A percentile compares a stretch with the other conserved stretches of the same genome.
These are phyloP conservation scores for Pipra filicauda DNA, from an alignment of 2,113 vertebrate species.

Conservation along the genomic window DNA sequence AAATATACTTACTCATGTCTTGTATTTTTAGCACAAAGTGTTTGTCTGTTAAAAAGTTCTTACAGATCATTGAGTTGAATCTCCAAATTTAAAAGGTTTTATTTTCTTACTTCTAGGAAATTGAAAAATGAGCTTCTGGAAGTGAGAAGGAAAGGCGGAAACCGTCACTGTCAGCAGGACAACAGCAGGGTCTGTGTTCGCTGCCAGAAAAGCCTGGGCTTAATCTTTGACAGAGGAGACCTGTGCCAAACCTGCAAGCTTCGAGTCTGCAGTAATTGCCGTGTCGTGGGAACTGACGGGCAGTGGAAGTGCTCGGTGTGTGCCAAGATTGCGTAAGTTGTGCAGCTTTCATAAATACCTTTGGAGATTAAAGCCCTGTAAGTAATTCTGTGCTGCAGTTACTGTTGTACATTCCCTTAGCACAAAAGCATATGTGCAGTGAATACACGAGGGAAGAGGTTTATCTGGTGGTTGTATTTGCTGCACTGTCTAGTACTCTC, in stretches of 20 bases:
- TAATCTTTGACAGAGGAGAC: constrained; percentile 89
- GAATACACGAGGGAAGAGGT: neutral
- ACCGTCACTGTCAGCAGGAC: constrained; percentile 72
- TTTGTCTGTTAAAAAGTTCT: neutral
- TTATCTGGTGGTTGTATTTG: neutral
- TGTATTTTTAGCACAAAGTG: neutral
- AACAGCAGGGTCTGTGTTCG: constrained; percentile 81
- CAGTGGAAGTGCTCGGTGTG: constrained; percentile 89
- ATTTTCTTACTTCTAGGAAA: constrained; percentile 74
- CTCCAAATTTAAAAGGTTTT: neutral
- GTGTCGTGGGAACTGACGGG: constrained; percentile 51
- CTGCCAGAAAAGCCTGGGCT: constrained; percentile 86
- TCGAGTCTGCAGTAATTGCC: constrained; percentile 84
- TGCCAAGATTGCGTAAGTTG: constrained; percentile 89
- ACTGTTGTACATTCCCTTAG: neutral
- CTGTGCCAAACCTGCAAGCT: constrained; percentile 82
- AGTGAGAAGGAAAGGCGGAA: constrained; percentile 82
- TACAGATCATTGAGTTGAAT: neutral
- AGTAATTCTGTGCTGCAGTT: neutral
- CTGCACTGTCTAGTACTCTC: neutral
- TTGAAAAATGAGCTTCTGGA: constrained; percentile 95
- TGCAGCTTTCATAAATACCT: rapidly evolving
- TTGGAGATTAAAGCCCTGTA: neutral
- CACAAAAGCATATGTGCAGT: neutral
- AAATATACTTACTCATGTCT: neutral